A percentile compares a stretch with the other conserved stretches of the same genome.
These are phyloP conservation scores for Trissoscelio sp. DNA, from an alignment of 2,888 invertebrate species.

Conservation along the genomic window DNA sequence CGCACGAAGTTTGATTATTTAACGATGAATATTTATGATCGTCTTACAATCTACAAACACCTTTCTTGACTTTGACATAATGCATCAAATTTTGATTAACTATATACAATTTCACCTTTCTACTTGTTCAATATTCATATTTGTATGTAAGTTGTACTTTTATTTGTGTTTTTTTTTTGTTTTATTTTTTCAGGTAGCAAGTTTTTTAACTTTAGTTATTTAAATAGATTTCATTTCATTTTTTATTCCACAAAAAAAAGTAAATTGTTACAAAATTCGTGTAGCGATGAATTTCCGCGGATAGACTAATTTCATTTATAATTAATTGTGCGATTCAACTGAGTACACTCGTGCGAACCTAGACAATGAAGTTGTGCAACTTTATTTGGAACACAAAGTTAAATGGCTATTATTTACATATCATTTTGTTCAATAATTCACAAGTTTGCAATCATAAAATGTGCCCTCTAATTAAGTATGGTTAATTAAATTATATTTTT, in stretches of 20 bases:
- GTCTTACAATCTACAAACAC: conserved; percentile 37
- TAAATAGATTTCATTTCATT: no score
- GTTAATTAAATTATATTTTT: no score
- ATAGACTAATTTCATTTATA: conserved; percentile 17
- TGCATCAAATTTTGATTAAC: conserved; percentile 15
- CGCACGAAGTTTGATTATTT: not conserved
- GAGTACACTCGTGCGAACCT: conserved; percentile 12
- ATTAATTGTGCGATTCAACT: conserved; percentile 1
- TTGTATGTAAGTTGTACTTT: no score
- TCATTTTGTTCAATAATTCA: not conserved
- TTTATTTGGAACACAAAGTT: conserved; percentile 44
- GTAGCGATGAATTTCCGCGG: no score
- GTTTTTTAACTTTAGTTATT: no score
- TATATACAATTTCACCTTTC: not conserved
- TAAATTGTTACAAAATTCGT: no score
- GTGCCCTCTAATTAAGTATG: no score
- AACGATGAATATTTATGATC: conserved; percentile 14
- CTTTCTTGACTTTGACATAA: conserved; percentile 27
- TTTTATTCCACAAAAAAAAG: no score
- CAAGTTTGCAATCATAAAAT: no score
- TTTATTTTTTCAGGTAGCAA: no score
- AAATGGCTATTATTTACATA: conserved; percentile 16
- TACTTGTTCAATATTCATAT: conserved; percentile 1
- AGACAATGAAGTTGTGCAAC: conserved; percentile 34
- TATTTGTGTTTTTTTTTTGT: no score